Evolutionary conservation across 2,888 invertebrate genomes (phyloP), one percentile per base, ranked within the genome.

Genomic region (Archaeoteleia sp.): DNA sequence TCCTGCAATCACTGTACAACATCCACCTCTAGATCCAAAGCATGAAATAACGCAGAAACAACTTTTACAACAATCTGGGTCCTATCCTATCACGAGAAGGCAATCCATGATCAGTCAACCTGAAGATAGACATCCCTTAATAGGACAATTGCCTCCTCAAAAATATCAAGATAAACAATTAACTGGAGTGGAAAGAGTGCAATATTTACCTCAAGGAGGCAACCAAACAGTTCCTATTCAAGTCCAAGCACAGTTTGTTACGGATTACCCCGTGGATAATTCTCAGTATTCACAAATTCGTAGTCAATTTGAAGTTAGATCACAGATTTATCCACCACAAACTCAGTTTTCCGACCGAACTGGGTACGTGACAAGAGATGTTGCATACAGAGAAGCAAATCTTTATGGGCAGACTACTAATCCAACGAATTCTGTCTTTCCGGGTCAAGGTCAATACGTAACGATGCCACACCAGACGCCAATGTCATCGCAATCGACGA

Each of bases 341-440:
- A 70, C 74, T 32, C 81, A 80, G 17, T 81, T 79, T 68, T 69
- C 76, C 1, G 83, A 83, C 32, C 75, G 79, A 9, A 77, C 76
- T n/a, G 79, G 81, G 20, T 84, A 83, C 57, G 82, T 84, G 2
- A 78, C 83, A 1, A 75, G 84, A 39, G 84, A 85, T 8, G 71
- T 81, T n/a, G 73, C 76, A 6, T 82, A 78, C 51, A 75, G 82
- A 2, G 83, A 85, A 7, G 72, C 75, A 0, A 67, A 62, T 17
- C 70, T 81, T 8, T 82, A 82, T 39, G 71, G 77, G 2, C 82
- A 81, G 30, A 75, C 74, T 4, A 65, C 74, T 1, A 29, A 66
- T 17, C 34, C 45, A 3, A 70, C 76, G n/a, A 79, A 78, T 58
- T 71, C 82, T 0, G 72, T 78, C 9, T 82, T 79, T 54, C 66